Conservation (phyloP, 2,888 invertebrate species). For the Disparrhopalites patrizii region DNA sequence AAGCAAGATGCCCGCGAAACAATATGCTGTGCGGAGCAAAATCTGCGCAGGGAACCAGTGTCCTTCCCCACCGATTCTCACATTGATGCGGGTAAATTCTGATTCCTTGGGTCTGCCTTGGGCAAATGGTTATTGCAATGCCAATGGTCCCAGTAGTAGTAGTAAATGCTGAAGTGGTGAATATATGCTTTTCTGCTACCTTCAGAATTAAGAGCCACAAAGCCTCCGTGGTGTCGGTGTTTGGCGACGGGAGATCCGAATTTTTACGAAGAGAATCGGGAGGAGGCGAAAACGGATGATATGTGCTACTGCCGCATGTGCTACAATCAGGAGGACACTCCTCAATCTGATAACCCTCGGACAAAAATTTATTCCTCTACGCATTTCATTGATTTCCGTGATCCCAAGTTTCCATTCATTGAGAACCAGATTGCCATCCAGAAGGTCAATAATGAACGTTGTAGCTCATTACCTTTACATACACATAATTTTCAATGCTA, state of each 20-base stretch:
- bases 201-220: conserved; percentile 23
- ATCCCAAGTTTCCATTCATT: conserved; percentile 41
- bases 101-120: too few relatives aligned
- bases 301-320: conserved; percentile 36
- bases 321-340: conserved; percentile 30
- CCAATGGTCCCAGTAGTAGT: too few relatives aligned
- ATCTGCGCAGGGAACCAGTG: conserved; percentile 37
- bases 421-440: conserved; percentile 30
- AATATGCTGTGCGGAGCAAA: conserved; percentile 36
- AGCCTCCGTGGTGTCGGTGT: conserved; percentile 42
- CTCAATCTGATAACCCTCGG: conserved; percentile 24
- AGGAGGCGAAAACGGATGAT: conserved; percentile 33
- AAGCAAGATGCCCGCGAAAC: conserved; percentile 28
- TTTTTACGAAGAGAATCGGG: conserved; percentile 37
- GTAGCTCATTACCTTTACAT: background rate
- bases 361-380: conserved; percentile 36
- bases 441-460: conserved; percentile 12
- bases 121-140: too few relatives aligned
- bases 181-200: background rate
- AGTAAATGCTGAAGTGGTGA: background rate
- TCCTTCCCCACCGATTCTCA: conserved; percentile 40
- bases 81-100: conserved; percentile 31
- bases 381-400: conserved; percentile 38
- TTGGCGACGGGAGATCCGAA: conserved; percentile 44
- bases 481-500: background rate